Percentiles rank a stretch among this genome's conserved stretches.
phyloP scores from a whole-genome alignment of 2,888 invertebrate genomes.

The Lochmaea crataegi region DNA sequence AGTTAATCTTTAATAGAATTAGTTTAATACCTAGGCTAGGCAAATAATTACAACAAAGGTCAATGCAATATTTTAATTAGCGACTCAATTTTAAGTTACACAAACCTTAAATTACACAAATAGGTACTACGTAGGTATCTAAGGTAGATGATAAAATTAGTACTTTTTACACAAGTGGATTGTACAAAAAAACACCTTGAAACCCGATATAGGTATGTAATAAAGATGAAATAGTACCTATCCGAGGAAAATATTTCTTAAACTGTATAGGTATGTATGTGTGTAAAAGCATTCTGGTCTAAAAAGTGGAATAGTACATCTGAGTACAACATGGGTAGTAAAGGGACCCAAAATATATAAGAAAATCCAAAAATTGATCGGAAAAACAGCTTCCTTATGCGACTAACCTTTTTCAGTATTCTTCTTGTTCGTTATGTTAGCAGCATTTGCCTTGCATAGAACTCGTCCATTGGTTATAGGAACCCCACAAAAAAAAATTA shows the following conservation, averaged over 20 bases:
- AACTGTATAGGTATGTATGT: too few species aligned
- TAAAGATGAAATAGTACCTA: not conserved
- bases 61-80: not conserved
- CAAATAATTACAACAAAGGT: not conserved
- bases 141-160: not conserved
- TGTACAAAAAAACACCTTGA: not conserved
- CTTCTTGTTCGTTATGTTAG: too few species aligned
- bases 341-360: too few species aligned
- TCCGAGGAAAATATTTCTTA: not conserved
- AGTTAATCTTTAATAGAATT: too few species aligned
- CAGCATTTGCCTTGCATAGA: too few species aligned
- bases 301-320: not conserved
- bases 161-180: not conserved
- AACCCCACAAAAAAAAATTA: too few species aligned
- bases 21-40: not conserved
- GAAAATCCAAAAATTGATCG: too few species aligned
- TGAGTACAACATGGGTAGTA: too few species aligned
- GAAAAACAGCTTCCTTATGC: too few species aligned
- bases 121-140: not conserved
- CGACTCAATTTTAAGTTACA: not conserved
- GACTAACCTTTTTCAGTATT: too few species aligned
- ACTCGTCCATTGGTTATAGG: too few species aligned
- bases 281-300: not conserved
- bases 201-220: not conserved
- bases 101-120: not conserved